These are phyloP conservation scores for Drosophila subquinaria DNA, from an alignment of 2,888 invertebrate genomes.

Conservation along the genomic window DNA sequence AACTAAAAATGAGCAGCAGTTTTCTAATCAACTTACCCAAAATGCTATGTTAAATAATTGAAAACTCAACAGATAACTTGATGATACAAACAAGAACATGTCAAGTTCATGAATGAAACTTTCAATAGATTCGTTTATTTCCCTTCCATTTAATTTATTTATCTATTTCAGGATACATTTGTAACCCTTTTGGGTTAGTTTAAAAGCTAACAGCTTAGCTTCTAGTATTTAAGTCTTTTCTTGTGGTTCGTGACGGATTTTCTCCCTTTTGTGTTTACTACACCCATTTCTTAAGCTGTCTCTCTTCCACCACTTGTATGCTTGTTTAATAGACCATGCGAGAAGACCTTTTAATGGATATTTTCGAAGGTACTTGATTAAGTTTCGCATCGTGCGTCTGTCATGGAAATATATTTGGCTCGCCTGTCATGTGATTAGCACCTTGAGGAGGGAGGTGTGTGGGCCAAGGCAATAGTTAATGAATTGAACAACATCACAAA, in stretches of 20 bases:
- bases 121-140: background rate
- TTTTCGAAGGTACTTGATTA: constrained; percentile 50
- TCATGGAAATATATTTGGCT: constrained; percentile 20
- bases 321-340: constrained; percentile 34
- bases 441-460: constrained; percentile 1
- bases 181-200: constrained; percentile 38
- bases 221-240: constrained; percentile 64
- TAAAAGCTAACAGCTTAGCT: constrained; percentile 47
- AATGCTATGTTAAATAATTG: constrained; percentile 5
- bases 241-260: constrained; percentile 60
- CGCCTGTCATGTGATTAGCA: constrained; percentile 38
- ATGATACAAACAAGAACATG: background rate
- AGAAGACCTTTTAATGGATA: constrained; percentile 41
- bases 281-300: background rate
- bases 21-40: constrained; percentile 10
- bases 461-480: constrained; percentile 50
- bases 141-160: background rate
- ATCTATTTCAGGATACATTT: constrained; percentile 9
- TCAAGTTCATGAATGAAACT: constrained; percentile 7
- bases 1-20: constrained; percentile 14
- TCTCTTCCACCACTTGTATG: background rate
- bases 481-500: constrained; percentile 54
- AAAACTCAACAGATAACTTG: constrained; percentile 1
- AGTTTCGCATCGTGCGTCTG: constrained; percentile 34
- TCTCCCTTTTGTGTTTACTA: constrained; percentile 14